Conservation (phyloP, 2,113 vertebrate genomes). For the Alethe castanea region DNA sequence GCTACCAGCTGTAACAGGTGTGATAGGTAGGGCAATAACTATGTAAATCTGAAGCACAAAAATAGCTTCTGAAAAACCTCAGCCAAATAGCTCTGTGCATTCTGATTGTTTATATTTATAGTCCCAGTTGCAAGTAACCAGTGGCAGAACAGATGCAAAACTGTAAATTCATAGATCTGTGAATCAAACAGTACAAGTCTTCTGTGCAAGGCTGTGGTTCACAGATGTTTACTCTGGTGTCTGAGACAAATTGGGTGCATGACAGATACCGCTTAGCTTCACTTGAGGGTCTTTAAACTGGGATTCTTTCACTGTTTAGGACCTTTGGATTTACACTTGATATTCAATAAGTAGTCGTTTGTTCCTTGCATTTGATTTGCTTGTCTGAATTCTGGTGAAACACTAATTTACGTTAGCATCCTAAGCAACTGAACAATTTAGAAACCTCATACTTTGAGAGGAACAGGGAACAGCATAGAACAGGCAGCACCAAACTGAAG, state of each 20-base stretch:
- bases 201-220: background rate
- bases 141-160: background rate
- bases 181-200: background rate
- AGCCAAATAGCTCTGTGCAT: background rate
- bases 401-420: background rate
- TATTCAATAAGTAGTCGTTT: background rate
- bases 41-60: slow-evolving; percentile 1
- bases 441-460: background rate
- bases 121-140: background rate
- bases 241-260: background rate
- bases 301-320: background rate
- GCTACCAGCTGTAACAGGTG: slow-evolving; percentile 7
- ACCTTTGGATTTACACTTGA: background rate
- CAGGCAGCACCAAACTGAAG: background rate
- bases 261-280: background rate
- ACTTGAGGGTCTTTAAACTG: background rate
- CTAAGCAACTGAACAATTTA: background rate
- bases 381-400: background rate
- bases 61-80: background rate
- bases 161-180: background rate
- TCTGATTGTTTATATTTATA: background rate
- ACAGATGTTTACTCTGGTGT: background rate
- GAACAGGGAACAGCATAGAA: background rate
- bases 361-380: fast-evolving
- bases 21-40: background rate